A percentile compares a stretch with the other conserved stretches of the same genome.
phyloP scores from a whole-genome alignment of 2,888 invertebrate genomes.

The Drosophila barbarae region DNA sequence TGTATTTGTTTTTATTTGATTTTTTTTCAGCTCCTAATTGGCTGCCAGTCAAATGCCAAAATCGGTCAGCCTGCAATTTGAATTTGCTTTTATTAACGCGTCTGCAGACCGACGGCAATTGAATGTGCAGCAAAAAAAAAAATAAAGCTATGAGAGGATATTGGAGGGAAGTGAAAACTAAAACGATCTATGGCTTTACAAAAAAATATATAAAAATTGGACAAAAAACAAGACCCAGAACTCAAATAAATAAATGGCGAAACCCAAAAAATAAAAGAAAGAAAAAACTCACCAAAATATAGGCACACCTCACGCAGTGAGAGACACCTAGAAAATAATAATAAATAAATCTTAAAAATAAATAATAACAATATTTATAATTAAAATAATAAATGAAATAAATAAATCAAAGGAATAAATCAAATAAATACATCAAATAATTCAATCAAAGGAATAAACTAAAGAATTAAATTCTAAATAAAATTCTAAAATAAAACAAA shows the following conservation, averaged over 20 bases:
- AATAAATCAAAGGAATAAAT: not conserved
- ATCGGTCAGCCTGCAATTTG: constrained; percentile 40
- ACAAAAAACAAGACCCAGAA: constrained; percentile 6
- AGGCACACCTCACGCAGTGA: not conserved
- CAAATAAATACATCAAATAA: not conserved
- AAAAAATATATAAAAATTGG: constrained; percentile 1
- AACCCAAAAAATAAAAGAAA: not conserved
- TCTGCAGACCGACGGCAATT: constrained; percentile 29
- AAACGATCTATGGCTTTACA: not conserved
- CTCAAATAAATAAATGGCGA: constrained; percentile 31
- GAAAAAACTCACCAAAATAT: not conserved
- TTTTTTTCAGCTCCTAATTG: constrained; percentile 46
- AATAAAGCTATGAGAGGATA: constrained; percentile 1
- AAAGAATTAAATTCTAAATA: too few relatives aligned
- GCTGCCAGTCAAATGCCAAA: constrained; percentile 55
- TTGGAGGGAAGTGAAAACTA: constrained; percentile 2
- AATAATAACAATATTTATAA: not conserved
- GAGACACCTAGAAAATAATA: not conserved
- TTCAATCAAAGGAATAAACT: too few relatives aligned
- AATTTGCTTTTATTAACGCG: constrained; percentile 39
- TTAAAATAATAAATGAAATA: not conserved
- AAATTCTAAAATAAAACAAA: too few relatives aligned
- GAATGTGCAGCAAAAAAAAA: constrained; percentile 33
- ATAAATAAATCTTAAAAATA: not conserved
- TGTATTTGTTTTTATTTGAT: constrained; percentile 8